A percentile compares a stretch with the other conserved stretches of the same genome.
Evolutionary conservation across 2,113 vertebrate species (phyloP).

Genomic region (Thryonomys swinderianus): DNA sequence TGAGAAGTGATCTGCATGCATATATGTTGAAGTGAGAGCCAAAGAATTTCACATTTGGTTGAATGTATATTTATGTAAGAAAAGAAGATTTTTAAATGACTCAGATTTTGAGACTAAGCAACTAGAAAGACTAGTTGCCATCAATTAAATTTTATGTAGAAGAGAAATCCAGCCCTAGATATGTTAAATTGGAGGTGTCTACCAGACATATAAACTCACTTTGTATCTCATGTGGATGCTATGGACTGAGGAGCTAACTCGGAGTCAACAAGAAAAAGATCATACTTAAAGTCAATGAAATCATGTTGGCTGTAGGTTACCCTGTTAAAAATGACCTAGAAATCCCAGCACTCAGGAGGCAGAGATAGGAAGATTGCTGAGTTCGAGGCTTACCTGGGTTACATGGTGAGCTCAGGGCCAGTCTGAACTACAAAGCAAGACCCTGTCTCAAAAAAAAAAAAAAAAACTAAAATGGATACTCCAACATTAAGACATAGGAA

Average conservation of each 20-base stretch:
- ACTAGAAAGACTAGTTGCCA: background rate
- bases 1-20: background rate
- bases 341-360: no score
- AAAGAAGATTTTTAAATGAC: background rate
- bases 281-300: background rate
- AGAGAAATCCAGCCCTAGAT: background rate
- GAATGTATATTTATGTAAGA: background rate
- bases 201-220: background rate
- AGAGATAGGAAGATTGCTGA: no score
- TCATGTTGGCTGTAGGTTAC: background rate
- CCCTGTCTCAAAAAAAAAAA: no score
- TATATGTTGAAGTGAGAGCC: background rate
- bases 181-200: background rate
- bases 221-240: background rate
- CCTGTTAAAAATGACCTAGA: background rate
- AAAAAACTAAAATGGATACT: no score
- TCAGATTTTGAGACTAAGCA: background rate
- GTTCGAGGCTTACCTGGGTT: no score
- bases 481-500: background rate
- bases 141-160: background rate
- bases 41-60: slow-evolving; percentile 7
- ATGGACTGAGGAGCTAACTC: background rate
- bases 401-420: no score
- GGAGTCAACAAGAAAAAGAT: background rate
- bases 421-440: no score